Evolutionary conservation across 2,113 vertebrate genomes (phyloP).

Genomic region (Bettongia penicillata): DNA sequence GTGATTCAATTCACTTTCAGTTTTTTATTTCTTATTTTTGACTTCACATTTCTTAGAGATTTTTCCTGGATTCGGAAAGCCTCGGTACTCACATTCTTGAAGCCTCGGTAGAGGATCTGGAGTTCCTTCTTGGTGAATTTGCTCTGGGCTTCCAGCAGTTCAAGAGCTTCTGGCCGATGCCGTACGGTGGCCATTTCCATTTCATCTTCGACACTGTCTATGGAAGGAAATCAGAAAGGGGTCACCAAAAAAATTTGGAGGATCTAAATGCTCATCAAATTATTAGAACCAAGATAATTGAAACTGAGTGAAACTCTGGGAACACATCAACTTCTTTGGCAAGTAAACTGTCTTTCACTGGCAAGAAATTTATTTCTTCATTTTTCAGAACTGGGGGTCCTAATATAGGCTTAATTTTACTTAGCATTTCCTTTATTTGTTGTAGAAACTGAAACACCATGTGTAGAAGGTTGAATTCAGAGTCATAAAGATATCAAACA

Average conservation of each 20-base stretch:
- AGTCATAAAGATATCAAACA: not conserved
- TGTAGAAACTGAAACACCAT: not conserved
- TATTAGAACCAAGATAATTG: not conserved
- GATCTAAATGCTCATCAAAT: not conserved
- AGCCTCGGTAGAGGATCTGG: constrained; percentile 98
- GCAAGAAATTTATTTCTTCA: not conserved
- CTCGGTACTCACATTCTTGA: constrained; percentile 94
- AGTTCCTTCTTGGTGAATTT: constrained; percentile 98
- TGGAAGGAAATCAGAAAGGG: constrained; percentile 74
- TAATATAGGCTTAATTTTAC: not conserved
- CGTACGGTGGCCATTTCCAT: constrained; percentile 96
- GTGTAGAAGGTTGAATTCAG: not conserved
- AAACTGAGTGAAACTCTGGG: not conserved
- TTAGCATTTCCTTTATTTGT: not conserved
- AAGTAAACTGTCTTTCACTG: not conserved
- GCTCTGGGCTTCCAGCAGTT: constrained; percentile 96
- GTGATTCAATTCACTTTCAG: not conserved
- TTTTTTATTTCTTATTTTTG: not conserved
- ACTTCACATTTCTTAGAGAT: not conserved
- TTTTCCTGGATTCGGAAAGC: not conserved
- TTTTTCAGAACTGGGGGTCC: not conserved
- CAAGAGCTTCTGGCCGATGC: constrained; percentile 96
- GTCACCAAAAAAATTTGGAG: not conserved
- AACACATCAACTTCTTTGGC: not conserved
- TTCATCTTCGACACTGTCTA: constrained; percentile 99